Conservation (phyloP, 2,113 vertebrate species). For the Gracilinanus agilis region DNA sequence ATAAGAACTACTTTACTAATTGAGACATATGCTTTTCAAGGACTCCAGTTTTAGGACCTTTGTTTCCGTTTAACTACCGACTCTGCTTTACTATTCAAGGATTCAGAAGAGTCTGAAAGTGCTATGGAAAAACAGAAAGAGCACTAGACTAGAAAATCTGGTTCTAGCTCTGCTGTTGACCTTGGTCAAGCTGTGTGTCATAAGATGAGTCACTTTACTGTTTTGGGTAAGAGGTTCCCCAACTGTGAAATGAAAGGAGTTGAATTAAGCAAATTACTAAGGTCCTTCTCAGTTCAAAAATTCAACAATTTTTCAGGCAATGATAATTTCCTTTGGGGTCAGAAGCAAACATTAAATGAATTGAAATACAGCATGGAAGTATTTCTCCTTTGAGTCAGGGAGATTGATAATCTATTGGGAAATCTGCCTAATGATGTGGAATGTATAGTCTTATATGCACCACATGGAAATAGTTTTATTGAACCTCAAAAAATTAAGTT, state of each 20-base stretch:
- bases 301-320: not conserved
- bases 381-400: not conserved
- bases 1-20: not conserved
- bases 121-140: not conserved
- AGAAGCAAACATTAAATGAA: not conserved
- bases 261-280: not conserved
- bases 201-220: not conserved
- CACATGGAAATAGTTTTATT: not conserved
- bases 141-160: not conserved
- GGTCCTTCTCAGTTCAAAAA: not conserved
- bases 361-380: not conserved
- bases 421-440: not conserved
- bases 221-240: not conserved
- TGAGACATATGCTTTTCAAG: not conserved
- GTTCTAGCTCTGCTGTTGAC: not conserved
- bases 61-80: not conserved
- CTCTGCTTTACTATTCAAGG: not conserved
- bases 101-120: not conserved
- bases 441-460: not conserved
- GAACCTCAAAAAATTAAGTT: not conserved
- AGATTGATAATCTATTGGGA: not conserved
- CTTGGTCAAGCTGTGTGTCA: not conserved
- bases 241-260: not conserved
- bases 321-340: not conserved
- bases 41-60: not conserved